A percentile compares a stretch with the other conserved stretches of the same genome.
Evolutionary conservation across 1,140 invertebrate genomes (phyloP).

Genomic region (Trachelipus rathkii): DNA sequence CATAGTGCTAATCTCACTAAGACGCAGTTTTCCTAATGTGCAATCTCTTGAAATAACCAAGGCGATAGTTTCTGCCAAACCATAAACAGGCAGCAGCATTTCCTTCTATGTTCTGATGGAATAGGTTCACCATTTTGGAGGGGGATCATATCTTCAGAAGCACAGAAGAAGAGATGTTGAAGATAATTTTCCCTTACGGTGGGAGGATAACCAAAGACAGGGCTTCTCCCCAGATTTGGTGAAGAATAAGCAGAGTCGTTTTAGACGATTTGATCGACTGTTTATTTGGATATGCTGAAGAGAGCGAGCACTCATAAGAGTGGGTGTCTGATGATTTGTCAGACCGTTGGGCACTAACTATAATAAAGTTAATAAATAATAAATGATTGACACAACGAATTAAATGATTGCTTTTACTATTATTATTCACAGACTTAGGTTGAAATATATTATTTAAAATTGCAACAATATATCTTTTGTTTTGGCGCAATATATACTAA

Average conservation of each 20-base stretch:
- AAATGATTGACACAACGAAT: no score
- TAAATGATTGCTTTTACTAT: no score
- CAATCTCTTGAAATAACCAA: slow-evolving; percentile 54
- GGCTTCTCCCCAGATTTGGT: slow-evolving; percentile 26
- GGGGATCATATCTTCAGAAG: slow-evolving; percentile 39
- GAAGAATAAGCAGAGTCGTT: slow-evolving; percentile 35
- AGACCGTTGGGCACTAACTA: no score
- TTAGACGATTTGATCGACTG: neutral
- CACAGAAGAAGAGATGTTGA: slow-evolving; percentile 33
- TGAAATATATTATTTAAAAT: no score
- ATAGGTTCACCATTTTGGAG: slow-evolving; percentile 52
- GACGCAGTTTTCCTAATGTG: slow-evolving; percentile 52
- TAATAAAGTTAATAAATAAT: no score
- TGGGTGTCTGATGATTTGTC: no score
- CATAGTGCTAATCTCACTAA: slow-evolving; percentile 50
- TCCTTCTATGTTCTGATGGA: slow-evolving; percentile 49
- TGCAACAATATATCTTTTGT: no score
- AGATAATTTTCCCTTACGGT: slow-evolving; percentile 47
- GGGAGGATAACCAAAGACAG: slow-evolving; percentile 34
- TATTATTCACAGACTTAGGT: no score
- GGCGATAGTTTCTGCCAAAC: slow-evolving; percentile 52
- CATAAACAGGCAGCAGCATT: slow-evolving; percentile 50
- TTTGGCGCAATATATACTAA: no score
- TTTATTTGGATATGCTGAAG: slow-evolving; percentile 30
- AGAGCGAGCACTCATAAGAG: slow-evolving; percentile 27